Evolutionary conservation across 1,140 invertebrate genomes (phyloP), one percentile per base, ranked within the genome.

Genomic region (Patella vulgata): DNA sequence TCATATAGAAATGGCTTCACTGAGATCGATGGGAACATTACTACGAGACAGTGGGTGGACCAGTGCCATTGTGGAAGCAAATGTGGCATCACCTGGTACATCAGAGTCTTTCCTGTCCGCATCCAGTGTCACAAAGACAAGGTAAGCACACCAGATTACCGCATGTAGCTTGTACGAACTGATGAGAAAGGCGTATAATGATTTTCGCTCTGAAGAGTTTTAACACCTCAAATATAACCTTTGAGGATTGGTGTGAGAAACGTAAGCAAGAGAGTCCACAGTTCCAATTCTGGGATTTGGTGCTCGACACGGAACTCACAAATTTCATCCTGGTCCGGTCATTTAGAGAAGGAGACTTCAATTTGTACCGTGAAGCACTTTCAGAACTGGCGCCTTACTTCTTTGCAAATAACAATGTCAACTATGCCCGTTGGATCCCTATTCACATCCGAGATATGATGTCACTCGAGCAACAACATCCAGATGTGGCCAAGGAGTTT

Each of bases 341-440:
- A 30, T 57, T 64, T 12, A 2, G 56, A 40, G 54, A 60, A 53
- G 50, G 51, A 27, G 31, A 69, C 19, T 69, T 71, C 47, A 14
- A 21, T 21, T 31, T 71, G 12, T 69, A 65, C 40, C 3, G 50
- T 17, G 25, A 60, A 47, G 14, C 62, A 4, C 23, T 66, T 0
- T 14, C 11, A 6, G 43, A 61, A 43, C 59, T 72, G 23, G 42
- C 59, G 59, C 36, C 14, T 67, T 60, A 42, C 31, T 44, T 59
- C 27, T 71, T 63, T 53, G 33, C 57, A 5, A 12, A 57, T 21
- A 48, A 70, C 36, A 61, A 66, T 39, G 3, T n/a, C 9, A 66
- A 70, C 47, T 73, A 73, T 64, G 59, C 59, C n/a, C 27, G 67
- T 27, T 74, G 68, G 65, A 40, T 74, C 3, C 58, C 70, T 19